Percentiles rank a stretch among this genome's conserved stretches.
Conservation (phyloP, 2,113 vertebrate species). For the Brachionichthys hirsutus region DNA sequence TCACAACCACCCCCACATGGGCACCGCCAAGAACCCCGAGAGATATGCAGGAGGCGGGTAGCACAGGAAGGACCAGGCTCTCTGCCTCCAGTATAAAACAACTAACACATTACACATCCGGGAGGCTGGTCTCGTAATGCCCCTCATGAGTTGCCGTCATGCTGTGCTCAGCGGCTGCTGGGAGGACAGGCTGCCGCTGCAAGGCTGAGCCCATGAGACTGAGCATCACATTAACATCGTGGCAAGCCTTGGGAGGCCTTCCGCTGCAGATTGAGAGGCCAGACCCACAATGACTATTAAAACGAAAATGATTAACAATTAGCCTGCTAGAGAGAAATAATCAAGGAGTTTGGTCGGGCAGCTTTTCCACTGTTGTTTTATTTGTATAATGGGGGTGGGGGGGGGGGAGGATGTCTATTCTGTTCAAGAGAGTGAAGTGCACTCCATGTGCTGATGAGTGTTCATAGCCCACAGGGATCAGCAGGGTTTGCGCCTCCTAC, state of each 20-base stretch:
- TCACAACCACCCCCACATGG: slow-evolving; percentile 69
- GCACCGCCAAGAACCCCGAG: slow-evolving; percentile 68
- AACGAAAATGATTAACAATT: slow-evolving; percentile 71
- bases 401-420: slow-evolving; percentile 50
- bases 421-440: slow-evolving; percentile 68
- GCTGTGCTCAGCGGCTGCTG: slow-evolving; percentile 62
- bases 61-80: slow-evolving; percentile 55
- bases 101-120: slow-evolving; percentile 62
- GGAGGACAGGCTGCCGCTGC: slow-evolving; percentile 45
- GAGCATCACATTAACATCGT: slow-evolving; percentile 65
- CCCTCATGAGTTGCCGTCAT: slow-evolving; percentile 65
- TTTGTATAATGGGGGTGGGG: slow-evolving; percentile 55
- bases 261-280: slow-evolving; percentile 56
- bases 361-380: slow-evolving; percentile 45
- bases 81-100: slow-evolving; percentile 60
- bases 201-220: slow-evolving; percentile 54
- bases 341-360: slow-evolving; percentile 51
- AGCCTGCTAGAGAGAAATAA: slow-evolving; percentile 53
- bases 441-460: slow-evolving; percentile 72
- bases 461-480: slow-evolving; percentile 71
- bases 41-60: slow-evolving; percentile 58
- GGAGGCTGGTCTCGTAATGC: slow-evolving; percentile 64
- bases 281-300: slow-evolving; percentile 65
- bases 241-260: slow-evolving; percentile 61
- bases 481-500: slow-evolving; percentile 75